Evolutionary conservation across 2,888 invertebrate genomes (phyloP).

Genomic region (Mythimna ferrago): DNA sequence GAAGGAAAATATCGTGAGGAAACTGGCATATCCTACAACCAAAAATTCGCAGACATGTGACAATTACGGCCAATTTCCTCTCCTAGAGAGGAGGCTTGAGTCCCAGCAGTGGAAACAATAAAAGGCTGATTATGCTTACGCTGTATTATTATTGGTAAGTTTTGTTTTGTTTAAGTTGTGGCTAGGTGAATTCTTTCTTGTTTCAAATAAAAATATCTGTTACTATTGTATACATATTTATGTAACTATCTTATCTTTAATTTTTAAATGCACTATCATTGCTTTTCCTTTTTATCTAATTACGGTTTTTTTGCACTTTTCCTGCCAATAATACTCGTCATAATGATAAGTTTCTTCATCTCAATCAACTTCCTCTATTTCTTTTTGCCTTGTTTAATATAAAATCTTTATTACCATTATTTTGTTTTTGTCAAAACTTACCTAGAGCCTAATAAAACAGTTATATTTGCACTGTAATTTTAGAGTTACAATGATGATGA

Average conservation of each 20-base stretch:
- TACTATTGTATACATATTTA: no score
- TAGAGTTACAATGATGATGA: conserved; percentile 33
- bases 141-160: background rate
- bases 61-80: no score
- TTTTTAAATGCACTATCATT: background rate
- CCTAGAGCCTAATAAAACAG: background rate
- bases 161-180: background rate
- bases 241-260: background rate
- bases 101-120: no score
- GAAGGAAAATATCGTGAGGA: no score
- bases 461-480: conserved; percentile 13
- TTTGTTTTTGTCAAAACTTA: conserved; percentile 23
- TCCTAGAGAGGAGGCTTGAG: no score
- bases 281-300: no score
- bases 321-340: no score
- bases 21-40: no score
- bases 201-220: background rate
- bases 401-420: background rate
- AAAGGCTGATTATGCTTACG: no score
- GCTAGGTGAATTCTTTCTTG: background rate
- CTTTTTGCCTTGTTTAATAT: background rate
- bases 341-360: no score
- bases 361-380: background rate
- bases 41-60: no score
- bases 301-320: no score